Percentiles rank a stretch among this genome's conserved stretches.
These are phyloP conservation scores for Mesocentrotus franciscanus DNA, from an alignment of 53 echinoderm and acorn worm genomes.

Conservation along the genomic window DNA sequence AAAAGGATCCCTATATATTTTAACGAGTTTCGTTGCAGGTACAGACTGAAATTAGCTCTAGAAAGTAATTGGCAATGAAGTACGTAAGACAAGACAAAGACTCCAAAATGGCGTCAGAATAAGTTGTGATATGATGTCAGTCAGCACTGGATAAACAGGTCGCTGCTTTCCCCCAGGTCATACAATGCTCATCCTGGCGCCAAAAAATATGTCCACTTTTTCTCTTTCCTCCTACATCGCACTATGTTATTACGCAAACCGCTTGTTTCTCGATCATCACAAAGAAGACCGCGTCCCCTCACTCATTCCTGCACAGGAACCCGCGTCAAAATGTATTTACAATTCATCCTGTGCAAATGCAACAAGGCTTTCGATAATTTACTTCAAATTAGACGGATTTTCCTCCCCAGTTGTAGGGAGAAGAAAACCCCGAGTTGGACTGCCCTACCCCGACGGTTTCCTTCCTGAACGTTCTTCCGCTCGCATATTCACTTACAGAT, in stretches of 20 bases:
- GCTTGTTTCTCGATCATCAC: constrained; percentile 2
- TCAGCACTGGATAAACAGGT: not conserved
- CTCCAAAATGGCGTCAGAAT: constrained; percentile 60
- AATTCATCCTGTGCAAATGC: constrained; percentile 67
- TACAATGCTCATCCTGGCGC: constrained; percentile 36
- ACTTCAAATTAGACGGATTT: constrained; percentile 70
- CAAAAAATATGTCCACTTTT: constrained; percentile 47
- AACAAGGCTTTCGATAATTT: constrained; percentile 71
- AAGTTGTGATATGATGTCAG: constrained; percentile 5
- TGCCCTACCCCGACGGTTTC: constrained; percentile 68
- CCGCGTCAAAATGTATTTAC: constrained; percentile 72
- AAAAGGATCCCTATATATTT: not conserved
- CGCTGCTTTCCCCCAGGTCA: constrained; percentile 54
- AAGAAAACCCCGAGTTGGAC: constrained; percentile 61
- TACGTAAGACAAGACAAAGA: constrained; percentile 33
- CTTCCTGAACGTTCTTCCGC: constrained; percentile 71
- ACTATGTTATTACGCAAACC: constrained; percentile 48
- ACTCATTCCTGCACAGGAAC: constrained; percentile 54
- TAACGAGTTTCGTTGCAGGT: not conserved
- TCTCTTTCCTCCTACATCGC: constrained; percentile 14
- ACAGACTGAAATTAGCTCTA: not conserved
- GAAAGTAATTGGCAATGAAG: not conserved
- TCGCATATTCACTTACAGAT: constrained; percentile 70
- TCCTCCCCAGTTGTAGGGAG: constrained; percentile 47
- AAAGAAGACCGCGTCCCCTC: constrained; percentile 60